Evolutionary conservation across 1,140 invertebrate species (phyloP).

Genomic region (Drosophila sechellia): DNA sequence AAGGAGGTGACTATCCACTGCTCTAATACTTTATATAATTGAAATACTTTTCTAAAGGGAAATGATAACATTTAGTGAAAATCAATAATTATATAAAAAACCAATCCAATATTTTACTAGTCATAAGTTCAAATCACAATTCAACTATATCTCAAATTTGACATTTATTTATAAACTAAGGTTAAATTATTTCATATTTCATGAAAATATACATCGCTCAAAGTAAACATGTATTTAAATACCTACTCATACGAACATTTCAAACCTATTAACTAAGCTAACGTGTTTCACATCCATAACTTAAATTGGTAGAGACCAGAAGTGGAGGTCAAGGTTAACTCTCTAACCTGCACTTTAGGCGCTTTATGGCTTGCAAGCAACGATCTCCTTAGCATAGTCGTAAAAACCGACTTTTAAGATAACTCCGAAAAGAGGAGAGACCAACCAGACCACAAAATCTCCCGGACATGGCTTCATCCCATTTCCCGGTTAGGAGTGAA

Average conservation of each 20-base stretch:
- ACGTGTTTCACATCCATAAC: not conserved
- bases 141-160: no score
- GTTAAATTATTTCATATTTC: not conserved
- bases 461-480: conserved; percentile 39
- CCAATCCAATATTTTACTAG: not conserved
- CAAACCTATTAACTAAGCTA: no score
- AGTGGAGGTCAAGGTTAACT: conserved; percentile 18
- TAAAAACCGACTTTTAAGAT: conserved; percentile 3
- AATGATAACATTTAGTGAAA: no score
- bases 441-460: conserved; percentile 29
- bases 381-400: conserved; percentile 32
- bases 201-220: no score
- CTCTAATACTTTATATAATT: not conserved
- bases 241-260: no score
- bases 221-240: not conserved
- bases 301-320: not conserved
- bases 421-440: not conserved
- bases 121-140: no score
- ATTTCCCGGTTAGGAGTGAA: conserved; percentile 21
- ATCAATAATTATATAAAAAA: not conserved
- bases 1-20: not conserved
- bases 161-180: not conserved
- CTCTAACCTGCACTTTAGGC: not conserved
- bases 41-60: not conserved
- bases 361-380: not conserved